Base-by-base conservation (phyloP, 2,888 invertebrate species). In the Macrosoma leucophasiata region DNA sequence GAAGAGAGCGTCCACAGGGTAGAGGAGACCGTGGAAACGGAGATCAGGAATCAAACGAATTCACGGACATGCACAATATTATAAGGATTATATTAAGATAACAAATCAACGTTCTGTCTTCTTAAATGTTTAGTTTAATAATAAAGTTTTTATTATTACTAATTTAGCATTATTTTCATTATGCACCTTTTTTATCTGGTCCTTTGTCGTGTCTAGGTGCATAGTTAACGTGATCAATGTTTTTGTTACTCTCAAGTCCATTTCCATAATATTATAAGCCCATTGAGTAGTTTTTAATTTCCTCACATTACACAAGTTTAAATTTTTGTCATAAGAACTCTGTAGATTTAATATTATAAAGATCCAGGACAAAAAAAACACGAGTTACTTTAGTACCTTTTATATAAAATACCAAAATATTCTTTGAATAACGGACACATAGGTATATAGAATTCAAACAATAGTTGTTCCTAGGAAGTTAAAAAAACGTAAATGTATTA, bases 11-110 rank as follows among this genome's bases (percentile, higher is more conserved):
- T 84, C 25, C 75, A 79, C 52, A 79, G 71, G 46, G 56, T 81
- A 8, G 81, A 81, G 39, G 81, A 84, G 36, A 74, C 75, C 1
- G 71, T 82, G 0, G 79, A 78, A 39, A 75, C 79, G 0, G 77
- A 82, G 50, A 73, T 84, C 46, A 58, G 74, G 25, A 81, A 85
- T 52, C 84, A 84, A 43, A 84, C 82, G 1, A 85, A 73, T 54
- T 85, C 84, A 18, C 58, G 76, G 50, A 70, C 84, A 3, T 85
- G 84, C 77, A 74, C 69, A 20, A 73, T 85, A 65, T 62, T 84
- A 62, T 84, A 77, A 75, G 47, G 38, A 34, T 36, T 27, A 28
- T 49, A 36, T 20, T 22, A 6, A 7, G 4, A 18, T 28, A 36
- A 24, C n/a, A 23, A 13, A 31, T 37, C 30, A 28, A 32, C 48